Evolutionary conservation across 2,888 invertebrate species (phyloP), one percentile per base, ranked within the genome.

Genomic region (Lycophotia porphyrea): DNA sequence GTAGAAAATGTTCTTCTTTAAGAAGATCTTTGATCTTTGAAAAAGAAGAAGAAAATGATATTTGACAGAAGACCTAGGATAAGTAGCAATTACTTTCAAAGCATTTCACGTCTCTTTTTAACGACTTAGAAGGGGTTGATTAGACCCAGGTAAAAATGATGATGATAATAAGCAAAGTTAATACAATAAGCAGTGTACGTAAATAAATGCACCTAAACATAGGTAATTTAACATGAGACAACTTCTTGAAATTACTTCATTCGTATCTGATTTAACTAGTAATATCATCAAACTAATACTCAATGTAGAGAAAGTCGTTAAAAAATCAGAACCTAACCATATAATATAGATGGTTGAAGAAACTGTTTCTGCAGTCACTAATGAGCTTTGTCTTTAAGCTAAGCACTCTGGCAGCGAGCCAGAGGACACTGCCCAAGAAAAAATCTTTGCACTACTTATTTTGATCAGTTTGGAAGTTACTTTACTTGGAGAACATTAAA

Each of bases 361-460:
- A 83, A 74, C 44, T 58, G 58, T 80, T 76, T 76, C 67, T 76
- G 65, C 76, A 66, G 58, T 47, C 71, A 67, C 74, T 84, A 74
- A 84, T 83, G 84, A 80, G 82, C 71, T 83, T 71, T 72, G 76
- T 71, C 76, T 83, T 76, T 58, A 76, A 69, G 80, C 84, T 83
- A 83, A 83, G 84, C 71, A 84, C 69, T 42, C 58, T 83, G 84
- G 82, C 82, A 69, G 34, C 3, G 39, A 27, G 82, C 82, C 82
- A 83, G 74, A 69, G 61, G 63, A 76, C 60, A 66, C 49, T 68
- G 39, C 15, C 42, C 69, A 76, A 69, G 68, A 80, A 83, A 79
- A 79, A 80, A 71, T 63, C 52, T 76, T 80, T 68, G 71, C 49
- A 44, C 68, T 71, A 63, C 65, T 73, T 75, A 71, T 65, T 79